Evolutionary conservation across 2,888 invertebrate genomes (phyloP), one percentile per base, ranked within the genome.

Genomic region (Eupithecia centaureata): DNA sequence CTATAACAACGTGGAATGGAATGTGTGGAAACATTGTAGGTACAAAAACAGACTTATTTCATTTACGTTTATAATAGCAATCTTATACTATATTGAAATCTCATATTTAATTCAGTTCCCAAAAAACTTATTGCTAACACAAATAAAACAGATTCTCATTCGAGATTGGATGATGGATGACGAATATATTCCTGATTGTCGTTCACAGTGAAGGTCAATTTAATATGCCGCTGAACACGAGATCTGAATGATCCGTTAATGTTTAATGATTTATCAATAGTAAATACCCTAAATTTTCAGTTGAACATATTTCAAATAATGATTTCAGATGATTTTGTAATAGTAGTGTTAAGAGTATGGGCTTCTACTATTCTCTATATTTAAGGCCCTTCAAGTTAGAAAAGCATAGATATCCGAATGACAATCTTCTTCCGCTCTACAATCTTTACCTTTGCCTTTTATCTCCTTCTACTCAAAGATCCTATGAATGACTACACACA

Each of bases 11-110:
- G 22, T 22, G 22, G 35, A 33, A 32, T 27, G 10, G 62, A 27
- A 52, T 28, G 2, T 61, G 15, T 57, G 12, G 13, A 10, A 12
- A 30, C 32, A 30, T 32, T 57, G 22, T 10, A 47, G 47, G 22
- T 18, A 33, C 22, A 30, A 1, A 27, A n/a, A n/a, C n/a, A n/a
- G n/a, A n/a, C n/a, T n/a, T n/a, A 92, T 86, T 89, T 89, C 86
- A 85, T 83, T 88, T 90, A 90, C 88, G 88, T 90, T 91, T 88
- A 91, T 89, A 90, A 90, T 92, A 92, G 91, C 88, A 89, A 87
- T 89, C 90, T 90, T 92, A 91, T 83, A 88, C 84, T 86, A 89
- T 90, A 88, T 86, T 90, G 89, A 89, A 87, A 83, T 89, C 87
- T 87, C 82, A 81, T 86, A 84, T 79, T 84, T 86, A 84, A 86